These are phyloP conservation scores for Malurus cyaneus DNA, from an alignment of 2,113 vertebrate genomes.

Conservation along the genomic window DNA sequence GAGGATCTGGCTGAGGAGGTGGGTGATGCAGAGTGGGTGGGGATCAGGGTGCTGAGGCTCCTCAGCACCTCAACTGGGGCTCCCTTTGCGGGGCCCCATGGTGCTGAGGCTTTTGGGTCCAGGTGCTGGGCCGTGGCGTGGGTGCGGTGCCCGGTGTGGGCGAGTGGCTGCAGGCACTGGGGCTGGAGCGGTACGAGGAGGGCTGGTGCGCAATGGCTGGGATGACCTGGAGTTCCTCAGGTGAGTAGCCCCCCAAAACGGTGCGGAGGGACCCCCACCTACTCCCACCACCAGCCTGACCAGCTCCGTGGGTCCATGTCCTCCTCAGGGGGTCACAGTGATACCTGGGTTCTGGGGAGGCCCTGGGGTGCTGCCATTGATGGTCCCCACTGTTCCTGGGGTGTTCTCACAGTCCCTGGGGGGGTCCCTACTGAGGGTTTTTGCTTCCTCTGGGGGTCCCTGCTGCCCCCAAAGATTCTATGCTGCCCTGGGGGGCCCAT, in stretches of 20 bases:
- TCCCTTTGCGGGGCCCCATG: not conserved
- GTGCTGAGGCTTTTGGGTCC: not conserved
- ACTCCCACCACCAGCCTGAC: not conserved
- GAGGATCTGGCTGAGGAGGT: conserved; percentile 94
- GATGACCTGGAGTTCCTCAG: conserved; percentile 97
- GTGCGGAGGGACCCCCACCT: too few species aligned
- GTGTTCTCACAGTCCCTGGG: not conserved
- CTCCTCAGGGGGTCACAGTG: not conserved
- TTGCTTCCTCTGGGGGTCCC: not conserved
- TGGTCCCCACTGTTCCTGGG: not conserved
- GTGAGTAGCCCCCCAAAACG: conserved; percentile 38
- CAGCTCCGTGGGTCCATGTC: too few species aligned
- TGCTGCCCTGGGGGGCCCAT: not conserved
- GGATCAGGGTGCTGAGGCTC: not conserved
- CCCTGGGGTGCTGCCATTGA: not conserved
- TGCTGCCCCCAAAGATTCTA: too few species aligned
- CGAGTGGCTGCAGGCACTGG: conserved; percentile 88
- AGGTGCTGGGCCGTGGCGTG: conserved; percentile 60
- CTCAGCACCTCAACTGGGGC: not conserved
- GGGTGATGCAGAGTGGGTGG: not conserved
- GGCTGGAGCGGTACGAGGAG: conserved; percentile 89
- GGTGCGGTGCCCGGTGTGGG: conserved; percentile 84
- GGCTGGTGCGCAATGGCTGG: conserved; percentile 94
- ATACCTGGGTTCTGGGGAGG: not conserved
- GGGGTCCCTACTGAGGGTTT: not conserved